phyloP scores from a whole-genome alignment of 1,140 invertebrate genomes.

The Sinonovacula constricta region DNA sequence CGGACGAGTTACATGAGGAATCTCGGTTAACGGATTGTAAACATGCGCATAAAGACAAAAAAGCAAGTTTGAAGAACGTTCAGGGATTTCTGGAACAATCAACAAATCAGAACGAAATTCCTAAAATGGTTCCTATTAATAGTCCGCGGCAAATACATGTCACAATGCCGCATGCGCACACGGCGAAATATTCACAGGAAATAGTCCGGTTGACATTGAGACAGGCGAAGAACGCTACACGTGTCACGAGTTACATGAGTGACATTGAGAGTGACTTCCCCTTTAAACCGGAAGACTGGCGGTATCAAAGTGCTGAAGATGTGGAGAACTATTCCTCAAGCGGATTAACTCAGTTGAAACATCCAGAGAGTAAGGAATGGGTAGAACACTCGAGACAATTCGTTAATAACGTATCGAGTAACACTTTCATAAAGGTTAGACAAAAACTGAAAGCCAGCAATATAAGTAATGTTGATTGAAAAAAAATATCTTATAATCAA shows the following conservation, averaged over 20 bases:
- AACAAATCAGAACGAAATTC: conserved; percentile 4
- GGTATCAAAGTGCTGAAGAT: background rate
- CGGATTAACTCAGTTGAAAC: background rate
- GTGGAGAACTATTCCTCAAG: background rate
- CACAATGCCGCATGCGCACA: conserved; percentile 53
- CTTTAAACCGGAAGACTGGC: background rate
- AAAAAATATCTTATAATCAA: no score
- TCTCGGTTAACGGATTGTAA: background rate
- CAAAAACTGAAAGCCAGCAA: conserved; percentile 51
- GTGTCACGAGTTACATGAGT: conserved; percentile 58
- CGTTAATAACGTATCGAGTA: conserved; percentile 20
- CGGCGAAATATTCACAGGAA: conserved; percentile 48
- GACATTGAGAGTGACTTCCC: conserved; percentile 42
- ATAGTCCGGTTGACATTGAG: conserved; percentile 55
- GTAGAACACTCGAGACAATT: conserved; percentile 10
- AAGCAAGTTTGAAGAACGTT: no score
- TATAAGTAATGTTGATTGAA: conserved; percentile 34
- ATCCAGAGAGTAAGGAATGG: conserved; percentile 7
- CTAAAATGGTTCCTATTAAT: conserved; percentile 11
- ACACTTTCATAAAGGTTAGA: conserved; percentile 57
- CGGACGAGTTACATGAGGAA: background rate
- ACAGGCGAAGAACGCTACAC: conserved; percentile 56
- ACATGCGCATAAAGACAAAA: no score
- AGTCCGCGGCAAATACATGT: conserved; percentile 44
- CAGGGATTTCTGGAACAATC: background rate